Percentiles rank a stretch among this genome's conserved stretches.
These are phyloP conservation scores for Pluvialis apricaria DNA, from an alignment of 2,113 vertebrate species.

Conservation along the genomic window DNA sequence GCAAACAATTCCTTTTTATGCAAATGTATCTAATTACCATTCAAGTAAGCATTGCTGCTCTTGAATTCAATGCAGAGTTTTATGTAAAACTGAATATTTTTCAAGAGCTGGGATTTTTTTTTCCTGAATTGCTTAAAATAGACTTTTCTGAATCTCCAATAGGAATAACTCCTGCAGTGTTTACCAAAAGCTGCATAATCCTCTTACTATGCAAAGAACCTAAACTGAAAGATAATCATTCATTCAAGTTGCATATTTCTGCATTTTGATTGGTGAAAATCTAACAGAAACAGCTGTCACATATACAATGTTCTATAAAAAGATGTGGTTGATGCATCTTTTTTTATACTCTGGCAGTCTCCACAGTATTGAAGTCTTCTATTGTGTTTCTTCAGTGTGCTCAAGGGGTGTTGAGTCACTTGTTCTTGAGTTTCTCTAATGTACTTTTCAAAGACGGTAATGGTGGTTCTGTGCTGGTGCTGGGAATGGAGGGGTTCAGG, in stretches of 20 bases:
- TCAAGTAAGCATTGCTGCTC: neutral
- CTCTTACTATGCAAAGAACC: neutral
- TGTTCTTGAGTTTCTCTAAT: neutral
- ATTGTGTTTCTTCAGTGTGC: neutral
- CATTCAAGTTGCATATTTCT: slow-evolving; percentile 23
- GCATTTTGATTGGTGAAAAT: neutral
- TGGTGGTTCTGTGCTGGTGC: neutral
- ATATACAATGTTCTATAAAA: neutral
- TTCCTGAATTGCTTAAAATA: slow-evolving; percentile 28
- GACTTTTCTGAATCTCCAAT: neutral
- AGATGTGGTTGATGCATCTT: neutral
- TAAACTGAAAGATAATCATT: neutral
- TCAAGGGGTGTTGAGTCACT: neutral
- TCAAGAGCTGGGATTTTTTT: neutral
- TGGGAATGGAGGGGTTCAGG: neutral
- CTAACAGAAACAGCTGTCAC: neutral
- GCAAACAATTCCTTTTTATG: slow-evolving; percentile 5
- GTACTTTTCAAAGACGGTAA: neutral
- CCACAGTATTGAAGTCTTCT: neutral
- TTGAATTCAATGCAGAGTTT: neutral
- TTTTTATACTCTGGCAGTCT: neutral
- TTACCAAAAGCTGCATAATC: slow-evolving; percentile 33
- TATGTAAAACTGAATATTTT: neutral
- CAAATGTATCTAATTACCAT: slow-evolving; percentile 6
- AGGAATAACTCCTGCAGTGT: neutral